Evolutionary conservation across 2,888 invertebrate species (phyloP), one percentile per base, ranked within the genome.

Genomic region (Sycophila texana): DNA sequence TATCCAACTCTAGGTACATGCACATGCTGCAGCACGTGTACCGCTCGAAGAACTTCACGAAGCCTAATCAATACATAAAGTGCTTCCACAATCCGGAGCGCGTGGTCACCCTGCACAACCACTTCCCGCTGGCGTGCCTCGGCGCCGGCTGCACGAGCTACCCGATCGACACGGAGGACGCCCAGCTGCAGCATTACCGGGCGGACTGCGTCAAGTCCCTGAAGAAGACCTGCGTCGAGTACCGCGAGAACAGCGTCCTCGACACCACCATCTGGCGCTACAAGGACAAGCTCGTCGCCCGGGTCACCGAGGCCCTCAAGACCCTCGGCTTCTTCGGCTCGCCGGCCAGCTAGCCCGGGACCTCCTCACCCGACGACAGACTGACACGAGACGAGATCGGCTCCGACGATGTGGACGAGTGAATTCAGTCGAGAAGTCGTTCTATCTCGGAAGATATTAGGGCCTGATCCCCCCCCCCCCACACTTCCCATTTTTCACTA

Each of bases 1-100:
- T 39, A 2, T 53, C 14, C 5, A 7, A n/a, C 16, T 2, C 10
- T 82, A 89, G 89, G 79, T 96, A 97, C 90, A 94, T 97, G 95
- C 97, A 98, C 91, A 98, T 98, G 97, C 90, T 97, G 88, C 97
- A 97, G 91, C 97, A 97, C 91, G 97, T 97, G 63, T 96, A 96
- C 90, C 93, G 97, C 76, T 95, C 97, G 83, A 94, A 95, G 88
- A 97, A 97, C 91, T 97, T 96, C 91, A 97, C 97, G 10, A 97
- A 97, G 90, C 97, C 97, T 7, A 96, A 97, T 85, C 96, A 96
- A 91, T 97, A 97, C 91, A 95, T 97, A 83, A 98, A 98, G 91
- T 97, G 97, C 90, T 98, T 98, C 92, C 97, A 97, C 91, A 96
- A 97, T 91, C 96, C 97, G 51, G 96, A 96, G 86, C 94, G 96